Conservation (phyloP, 2,888 invertebrate genomes). For the Prosopocoilus inquinatus region DNA sequence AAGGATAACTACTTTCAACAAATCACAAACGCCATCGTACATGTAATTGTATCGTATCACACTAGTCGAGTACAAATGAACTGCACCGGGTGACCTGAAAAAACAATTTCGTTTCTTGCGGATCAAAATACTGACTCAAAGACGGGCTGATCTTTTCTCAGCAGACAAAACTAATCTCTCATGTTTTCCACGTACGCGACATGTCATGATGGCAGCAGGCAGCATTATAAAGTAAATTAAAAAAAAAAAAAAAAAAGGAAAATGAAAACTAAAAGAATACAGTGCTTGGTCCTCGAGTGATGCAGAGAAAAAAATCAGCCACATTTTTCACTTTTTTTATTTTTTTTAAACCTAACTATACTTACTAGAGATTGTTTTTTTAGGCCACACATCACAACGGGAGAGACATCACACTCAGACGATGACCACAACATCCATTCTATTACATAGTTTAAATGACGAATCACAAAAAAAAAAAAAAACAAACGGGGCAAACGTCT, state of each 20-base stretch:
- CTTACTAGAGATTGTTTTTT: background rate
- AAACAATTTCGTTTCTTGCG: background rate
- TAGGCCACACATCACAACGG: background rate
- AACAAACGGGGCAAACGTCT: no score
- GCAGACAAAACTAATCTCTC: background rate
- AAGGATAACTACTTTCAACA: constrained; percentile 5
- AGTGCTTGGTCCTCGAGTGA: background rate
- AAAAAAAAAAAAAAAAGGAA: no score
- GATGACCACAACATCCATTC: background rate
- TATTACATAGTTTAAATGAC: constrained; percentile 1
- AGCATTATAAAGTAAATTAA: no score
- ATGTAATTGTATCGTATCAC: constrained; percentile 1
- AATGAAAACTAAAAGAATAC: no score
- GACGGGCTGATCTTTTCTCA: constrained; percentile 1
- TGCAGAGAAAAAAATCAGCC: constrained; percentile 1
- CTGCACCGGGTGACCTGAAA: constrained; percentile 4
- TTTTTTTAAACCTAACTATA: background rate
- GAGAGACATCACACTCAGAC: no score
- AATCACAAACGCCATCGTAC: constrained; percentile 1
- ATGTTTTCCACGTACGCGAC: background rate
- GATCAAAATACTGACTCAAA: no score
- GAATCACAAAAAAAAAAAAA: background rate
- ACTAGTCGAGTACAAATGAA: constrained; percentile 2
- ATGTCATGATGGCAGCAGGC: no score
- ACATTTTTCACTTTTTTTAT: background rate